Evolutionary conservation across 2,888 invertebrate genomes (phyloP).

Genomic region (Aporophyla lueneburgensis): DNA sequence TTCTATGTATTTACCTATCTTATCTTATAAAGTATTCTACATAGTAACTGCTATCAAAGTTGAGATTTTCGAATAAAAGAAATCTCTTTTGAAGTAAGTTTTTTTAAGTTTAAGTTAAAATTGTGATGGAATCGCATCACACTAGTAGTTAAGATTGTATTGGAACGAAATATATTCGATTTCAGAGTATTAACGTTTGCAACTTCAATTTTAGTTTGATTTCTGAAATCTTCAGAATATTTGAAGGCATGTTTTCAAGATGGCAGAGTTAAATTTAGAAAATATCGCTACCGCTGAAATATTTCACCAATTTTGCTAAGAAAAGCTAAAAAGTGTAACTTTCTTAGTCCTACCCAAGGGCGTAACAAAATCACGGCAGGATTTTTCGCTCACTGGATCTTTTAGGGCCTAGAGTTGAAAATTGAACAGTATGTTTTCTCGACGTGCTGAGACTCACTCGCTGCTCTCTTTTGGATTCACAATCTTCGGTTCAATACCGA

Average conservation of each 20-base stretch:
- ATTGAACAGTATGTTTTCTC: too few relatives aligned
- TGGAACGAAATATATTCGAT: slow-evolving; percentile 50
- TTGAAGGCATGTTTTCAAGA: slow-evolving; percentile 3
- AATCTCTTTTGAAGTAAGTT: slow-evolving; percentile 48
- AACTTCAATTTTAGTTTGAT: slow-evolving; percentile 20
- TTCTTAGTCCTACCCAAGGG: too few relatives aligned
- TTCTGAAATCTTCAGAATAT: not conserved
- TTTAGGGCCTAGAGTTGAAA: too few relatives aligned
- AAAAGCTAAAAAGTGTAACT: not conserved
- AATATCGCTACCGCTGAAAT: not conserved
- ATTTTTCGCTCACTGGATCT: too few relatives aligned
- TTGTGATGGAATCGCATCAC: slow-evolving; percentile 31
- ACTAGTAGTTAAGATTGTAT: slow-evolving; percentile 46
- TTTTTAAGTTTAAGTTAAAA: slow-evolving; percentile 34
- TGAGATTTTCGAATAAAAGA: slow-evolving; percentile 42
- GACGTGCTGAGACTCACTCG: too few relatives aligned
- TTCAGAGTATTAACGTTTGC: slow-evolving; percentile 19
- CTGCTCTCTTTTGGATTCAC: too few relatives aligned
- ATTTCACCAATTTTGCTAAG: not conserved
- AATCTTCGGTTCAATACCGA: too few relatives aligned
- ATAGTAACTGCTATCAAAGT: slow-evolving; percentile 36
- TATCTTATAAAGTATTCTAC: slow-evolving; percentile 41
- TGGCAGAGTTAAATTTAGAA: not conserved
- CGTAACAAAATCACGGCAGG: too few relatives aligned
- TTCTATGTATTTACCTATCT: slow-evolving; percentile 15